A percentile compares a stretch with the other conserved stretches of the same genome.
These are phyloP conservation scores for Diarsia dahlii DNA, from an alignment of 2,888 invertebrate species.

Conservation along the genomic window DNA sequence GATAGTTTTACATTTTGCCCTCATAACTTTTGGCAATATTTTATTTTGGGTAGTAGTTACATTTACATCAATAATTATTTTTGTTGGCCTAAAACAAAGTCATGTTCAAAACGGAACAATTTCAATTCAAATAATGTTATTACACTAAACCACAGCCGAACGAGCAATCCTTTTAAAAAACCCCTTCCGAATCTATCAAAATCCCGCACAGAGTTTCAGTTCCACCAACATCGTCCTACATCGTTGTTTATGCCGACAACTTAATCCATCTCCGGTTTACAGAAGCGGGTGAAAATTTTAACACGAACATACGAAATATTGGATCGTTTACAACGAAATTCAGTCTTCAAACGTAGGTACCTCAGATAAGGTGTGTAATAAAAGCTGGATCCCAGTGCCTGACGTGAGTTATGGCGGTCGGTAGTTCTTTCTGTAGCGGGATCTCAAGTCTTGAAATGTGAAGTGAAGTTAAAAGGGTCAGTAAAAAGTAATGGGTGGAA, in stretches of 20 bases:
- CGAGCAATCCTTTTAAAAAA: conserved; percentile 20
- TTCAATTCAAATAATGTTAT: conserved; percentile 13
- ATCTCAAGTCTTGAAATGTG: conserved; percentile 65
- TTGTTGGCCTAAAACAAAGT: background rate
- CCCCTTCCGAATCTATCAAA: conserved; percentile 12
- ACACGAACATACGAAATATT: conserved; percentile 51
- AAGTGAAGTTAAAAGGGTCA: conserved; percentile 69
- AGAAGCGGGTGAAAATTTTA: conserved; percentile 42
- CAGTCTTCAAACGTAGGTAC: conserved; percentile 53
- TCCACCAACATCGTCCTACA: conserved; percentile 6
- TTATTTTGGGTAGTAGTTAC: conserved; percentile 8
- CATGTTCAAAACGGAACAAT: conserved; percentile 5
- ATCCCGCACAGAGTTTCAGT: conserved; percentile 22
- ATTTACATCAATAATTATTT: conserved; percentile 1
- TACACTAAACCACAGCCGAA: conserved; percentile 7
- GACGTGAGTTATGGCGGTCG: conserved; percentile 70
- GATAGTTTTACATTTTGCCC: background rate
- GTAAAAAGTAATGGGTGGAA: conserved; percentile 69
- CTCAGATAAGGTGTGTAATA: conserved; percentile 67
- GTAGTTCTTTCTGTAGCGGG: conserved; percentile 68
- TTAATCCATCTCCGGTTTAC: conserved; percentile 51
- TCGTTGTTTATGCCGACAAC: conserved; percentile 53
- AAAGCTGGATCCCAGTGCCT: conserved; percentile 62
- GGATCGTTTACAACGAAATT: conserved; percentile 59
- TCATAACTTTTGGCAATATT: background rate